Conservation (phyloP, 2,113 vertebrate genomes). For the Candoia aspera region DNA sequence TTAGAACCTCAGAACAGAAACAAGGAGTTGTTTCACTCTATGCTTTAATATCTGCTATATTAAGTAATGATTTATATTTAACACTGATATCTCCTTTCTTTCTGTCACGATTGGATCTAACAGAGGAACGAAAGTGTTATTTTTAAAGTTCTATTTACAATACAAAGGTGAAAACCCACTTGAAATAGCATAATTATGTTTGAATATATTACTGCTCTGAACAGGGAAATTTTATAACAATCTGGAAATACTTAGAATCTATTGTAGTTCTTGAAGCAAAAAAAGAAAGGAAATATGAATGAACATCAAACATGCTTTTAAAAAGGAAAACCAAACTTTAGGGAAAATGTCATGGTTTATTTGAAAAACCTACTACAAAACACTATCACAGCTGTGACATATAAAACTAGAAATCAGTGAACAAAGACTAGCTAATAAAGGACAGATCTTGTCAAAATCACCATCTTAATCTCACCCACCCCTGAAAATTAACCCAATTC, state of each 20-base stretch:
- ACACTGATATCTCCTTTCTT: conserved; percentile 28
- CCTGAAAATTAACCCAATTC: conserved; percentile 43
- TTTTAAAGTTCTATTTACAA: conserved; percentile 67
- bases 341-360: conserved; percentile 40
- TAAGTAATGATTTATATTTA: conserved; percentile 45
- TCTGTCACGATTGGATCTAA: conserved; percentile 76
- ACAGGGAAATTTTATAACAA: conserved; percentile 51
- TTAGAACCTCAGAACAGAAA: conserved; percentile 32
- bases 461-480: conserved; percentile 47
- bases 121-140: conserved; percentile 68
- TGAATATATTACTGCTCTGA: conserved; percentile 54
- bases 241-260: conserved; percentile 76
- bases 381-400: conserved; percentile 50
- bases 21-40: conserved; percentile 33
- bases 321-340: conserved; percentile 48
- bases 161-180: conserved; percentile 70
- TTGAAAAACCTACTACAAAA: conserved; percentile 60
- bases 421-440: conserved; percentile 59
- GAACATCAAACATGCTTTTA: conserved; percentile 65
- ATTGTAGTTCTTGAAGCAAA: conserved; percentile 58
- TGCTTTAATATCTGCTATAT: conserved; percentile 39
- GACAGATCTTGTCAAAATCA: conserved; percentile 61
- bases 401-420: conserved; percentile 35
- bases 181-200: conserved; percentile 63
- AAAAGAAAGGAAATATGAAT: conserved; percentile 57